Evolutionary conservation across 1,140 invertebrate genomes (phyloP), one percentile per base, ranked within the genome.

Genomic region (Sarcophaga bullata): DNA sequence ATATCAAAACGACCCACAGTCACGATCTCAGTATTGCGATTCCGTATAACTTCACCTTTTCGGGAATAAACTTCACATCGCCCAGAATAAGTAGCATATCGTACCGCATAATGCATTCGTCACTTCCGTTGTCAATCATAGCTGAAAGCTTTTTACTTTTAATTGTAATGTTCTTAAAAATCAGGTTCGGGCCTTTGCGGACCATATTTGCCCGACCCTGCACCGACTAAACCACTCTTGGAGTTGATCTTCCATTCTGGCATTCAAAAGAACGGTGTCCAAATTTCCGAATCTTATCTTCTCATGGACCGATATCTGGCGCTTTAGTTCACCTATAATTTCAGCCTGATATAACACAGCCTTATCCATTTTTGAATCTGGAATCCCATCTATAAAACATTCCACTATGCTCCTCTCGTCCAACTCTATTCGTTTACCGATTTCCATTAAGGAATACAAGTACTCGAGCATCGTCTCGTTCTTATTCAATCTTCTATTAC

Each of bases 41-140:
- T 17, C 62, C 62, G n/a, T 68, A 19, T n/a, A 68, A 19, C 62
- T 68, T 68, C 62, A 68, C 62, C 17, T 68, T 68, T n/a, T 68
- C 62, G 13, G 62, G 62, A 68, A 68, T 68, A n/a, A 68, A 52
- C 13, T 52, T 6, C 50, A 52, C 50, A 52, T 52, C 1, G 50
- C 50, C 0, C 13, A 52, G 6, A 13, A 52, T 1, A 52, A 52
- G 50, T 52, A 52, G 6, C 50, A 52, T 52, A 52, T 52, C 50
- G 50, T 52, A 3, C 50, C 50, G 50, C 50, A 52, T 52, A 52
- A 52, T 52, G 50, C 50, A 52, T 8, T 6, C 17, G 62, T 68
- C 62, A 68, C 62, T 2, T 68, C 62, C 62, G 8, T 4, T 68
- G 17, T 68, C 62, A n/a, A 68, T 68, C n/a, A 68, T 6, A 6